Evolutionary conservation across 2,888 invertebrate species (phyloP).

Genomic region (Ectropis crepuscularia): DNA sequence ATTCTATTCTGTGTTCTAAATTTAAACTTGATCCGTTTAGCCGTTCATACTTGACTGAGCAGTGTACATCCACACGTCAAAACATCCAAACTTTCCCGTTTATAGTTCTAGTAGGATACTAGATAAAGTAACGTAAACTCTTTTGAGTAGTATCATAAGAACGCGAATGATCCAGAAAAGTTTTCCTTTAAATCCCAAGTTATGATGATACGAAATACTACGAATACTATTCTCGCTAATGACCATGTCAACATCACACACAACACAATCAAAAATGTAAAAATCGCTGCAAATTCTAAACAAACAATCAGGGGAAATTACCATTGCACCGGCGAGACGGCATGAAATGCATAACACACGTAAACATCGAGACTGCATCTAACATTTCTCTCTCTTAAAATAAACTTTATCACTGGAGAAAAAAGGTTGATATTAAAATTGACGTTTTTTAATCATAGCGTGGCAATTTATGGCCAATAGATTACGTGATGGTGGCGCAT

Average conservation of each 20-base stretch:
- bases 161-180: too few relatives aligned
- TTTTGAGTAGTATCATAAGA: too few relatives aligned
- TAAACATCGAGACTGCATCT: constrained; percentile 8
- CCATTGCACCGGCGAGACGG: constrained; percentile 14
- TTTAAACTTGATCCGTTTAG: too few relatives aligned
- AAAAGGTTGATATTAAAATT: background rate
- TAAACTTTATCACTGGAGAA: background rate
- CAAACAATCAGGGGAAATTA: constrained; percentile 21
- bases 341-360: constrained; percentile 14
- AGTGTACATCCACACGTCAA: too few relatives aligned
- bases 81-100: too few relatives aligned
- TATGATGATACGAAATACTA: background rate
- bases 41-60: too few relatives aligned
- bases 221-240: background rate
- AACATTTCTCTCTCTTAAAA: background rate
- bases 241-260: background rate
- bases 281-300: constrained; percentile 4
- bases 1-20: too few relatives aligned
- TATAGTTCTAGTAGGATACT: too few relatives aligned
- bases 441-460: background rate
- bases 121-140: too few relatives aligned
- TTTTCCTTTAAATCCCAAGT: too few relatives aligned
- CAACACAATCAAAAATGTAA: constrained; percentile 1
- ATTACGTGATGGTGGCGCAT: background rate
- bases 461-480: background rate